phyloP scores from a whole-genome alignment of 2,797 vertebrate species.

The Eidolon dupreanum region DNA sequence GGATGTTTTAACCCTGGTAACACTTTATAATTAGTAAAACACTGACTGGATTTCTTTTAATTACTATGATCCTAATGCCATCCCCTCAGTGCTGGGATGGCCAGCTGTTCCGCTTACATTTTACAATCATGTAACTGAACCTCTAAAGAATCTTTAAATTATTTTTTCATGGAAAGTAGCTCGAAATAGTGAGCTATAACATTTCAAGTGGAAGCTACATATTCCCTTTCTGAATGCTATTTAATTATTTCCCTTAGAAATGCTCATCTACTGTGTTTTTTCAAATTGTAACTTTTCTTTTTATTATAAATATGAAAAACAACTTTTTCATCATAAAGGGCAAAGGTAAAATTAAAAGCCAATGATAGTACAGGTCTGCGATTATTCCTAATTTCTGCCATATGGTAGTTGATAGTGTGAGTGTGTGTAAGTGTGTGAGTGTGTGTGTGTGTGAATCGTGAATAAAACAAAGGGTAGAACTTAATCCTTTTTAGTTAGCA shows the following conservation, averaged over 20 bases:
- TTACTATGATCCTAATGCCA: conserved; percentile 58
- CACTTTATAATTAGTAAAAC: conserved; percentile 63
- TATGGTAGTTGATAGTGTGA: conserved; percentile 49
- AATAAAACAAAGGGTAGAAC: conserved; percentile 77
- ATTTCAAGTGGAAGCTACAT: conserved; percentile 13
- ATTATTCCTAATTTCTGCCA: conserved; percentile 64
- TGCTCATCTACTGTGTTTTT: conserved; percentile 1
- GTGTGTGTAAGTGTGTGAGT: conserved; percentile 21
- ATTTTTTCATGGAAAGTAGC: conserved; percentile 30
- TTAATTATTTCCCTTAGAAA: conserved; percentile 47
- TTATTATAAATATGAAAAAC: background rate
- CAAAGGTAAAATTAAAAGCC: conserved; percentile 65
- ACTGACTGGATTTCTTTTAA: conserved; percentile 46
- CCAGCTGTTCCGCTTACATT: conserved; percentile 63
- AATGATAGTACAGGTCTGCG: conserved; percentile 56
- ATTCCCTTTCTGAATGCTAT: conserved; percentile 12
- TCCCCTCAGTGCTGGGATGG: conserved; percentile 27
- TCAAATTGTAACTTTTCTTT: conserved; percentile 29
- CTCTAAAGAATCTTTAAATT: conserved; percentile 49
- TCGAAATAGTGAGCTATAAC: conserved; percentile 2
- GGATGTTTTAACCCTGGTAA: conserved; percentile 62
- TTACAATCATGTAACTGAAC: conserved; percentile 58
- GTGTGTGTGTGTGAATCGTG: background rate
- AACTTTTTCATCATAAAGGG: background rate
- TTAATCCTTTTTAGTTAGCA: conserved; percentile 70